These are phyloP conservation scores for Acleris literana DNA, from an alignment of 2,888 invertebrate genomes.

Conservation along the genomic window DNA sequence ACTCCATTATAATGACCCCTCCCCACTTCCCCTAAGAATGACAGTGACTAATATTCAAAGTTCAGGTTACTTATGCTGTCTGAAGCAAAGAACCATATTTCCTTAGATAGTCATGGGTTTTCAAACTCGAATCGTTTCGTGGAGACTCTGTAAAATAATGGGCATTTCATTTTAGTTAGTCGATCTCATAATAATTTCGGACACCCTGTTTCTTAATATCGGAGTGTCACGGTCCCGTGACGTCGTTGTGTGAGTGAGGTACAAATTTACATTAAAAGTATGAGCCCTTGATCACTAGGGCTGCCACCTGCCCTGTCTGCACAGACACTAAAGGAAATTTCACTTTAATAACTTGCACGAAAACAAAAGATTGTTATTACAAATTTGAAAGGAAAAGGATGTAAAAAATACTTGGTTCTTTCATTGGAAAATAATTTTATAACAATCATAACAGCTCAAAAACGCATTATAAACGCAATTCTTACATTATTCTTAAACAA, in stretches of 20 bases:
- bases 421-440: too few species aligned
- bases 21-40: constrained; percentile 20
- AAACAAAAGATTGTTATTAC: too few species aligned
- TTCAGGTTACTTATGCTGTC: constrained; percentile 18
- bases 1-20: constrained; percentile 27
- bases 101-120: constrained; percentile 23
- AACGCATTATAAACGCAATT: too few species aligned
- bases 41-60: constrained; percentile 34
- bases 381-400: too few species aligned
- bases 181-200: constrained; percentile 17
- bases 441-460: too few species aligned
- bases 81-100: constrained; percentile 19
- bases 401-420: too few species aligned
- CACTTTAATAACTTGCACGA: too few species aligned
- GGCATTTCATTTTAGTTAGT: background rate
- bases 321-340: background rate
- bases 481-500: too few species aligned
- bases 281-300: constrained; percentile 29
- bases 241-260: constrained; percentile 36
- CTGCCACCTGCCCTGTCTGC: background rate
- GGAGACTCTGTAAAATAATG: background rate
- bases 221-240: constrained; percentile 36
- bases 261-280: constrained; percentile 39
- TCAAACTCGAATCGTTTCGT: background rate
- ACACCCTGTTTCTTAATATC: constrained; percentile 37